Base-by-base conservation (phyloP, 2,113 vertebrate species). In the Cairina moschata region DNA sequence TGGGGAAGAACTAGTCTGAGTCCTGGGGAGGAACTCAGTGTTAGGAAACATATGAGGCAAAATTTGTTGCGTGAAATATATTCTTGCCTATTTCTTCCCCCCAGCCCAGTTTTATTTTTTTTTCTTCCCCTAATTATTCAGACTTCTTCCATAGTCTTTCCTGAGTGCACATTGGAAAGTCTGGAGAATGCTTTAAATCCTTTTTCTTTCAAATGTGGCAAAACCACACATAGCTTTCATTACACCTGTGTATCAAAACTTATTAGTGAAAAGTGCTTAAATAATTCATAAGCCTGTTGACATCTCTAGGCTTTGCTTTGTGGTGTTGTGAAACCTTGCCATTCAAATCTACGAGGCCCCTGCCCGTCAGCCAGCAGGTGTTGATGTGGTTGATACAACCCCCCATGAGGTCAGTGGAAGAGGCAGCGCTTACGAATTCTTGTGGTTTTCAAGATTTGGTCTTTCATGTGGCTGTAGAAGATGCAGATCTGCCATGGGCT, bases 181-280 rank as follows among this genome's bases (percentile, higher is more conserved):
- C 32, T 44, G 44, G 54, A 50, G 60, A 67, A 28, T 1, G 2
- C 12, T 69, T 90, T 6, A 63, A 71, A 81, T 46, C 10, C 4
- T 46, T 90, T 67, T 42, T 10, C 17, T 86, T 83, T 66, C 36
- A 40, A 94, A 50, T 2, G 2, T 2, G 7, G 17, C 31, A 73
- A 82, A 90, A 36, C 20, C 63, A 13, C 0, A 0, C 3, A 0
- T 0, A 48, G 22, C 17, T 76, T 83, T 54, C 40, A 48, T 55
- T n/a, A 11, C 4, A 36, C 50, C 67, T 71, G 9, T 25, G 17
- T 17, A 17, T 66, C 26, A 50, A 83, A 88, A 69, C 14, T n/a
- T 76, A 40, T 22, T n/a, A 74, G 28, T 0, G 1, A 66, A 80
- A 83, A 66, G 20, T 3, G 8, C 29, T 55, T 40, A 36, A 90